These are phyloP conservation scores for Ichneumoninae sp. DNA, from an alignment of 2,888 invertebrate species.

Conservation along the genomic window DNA sequence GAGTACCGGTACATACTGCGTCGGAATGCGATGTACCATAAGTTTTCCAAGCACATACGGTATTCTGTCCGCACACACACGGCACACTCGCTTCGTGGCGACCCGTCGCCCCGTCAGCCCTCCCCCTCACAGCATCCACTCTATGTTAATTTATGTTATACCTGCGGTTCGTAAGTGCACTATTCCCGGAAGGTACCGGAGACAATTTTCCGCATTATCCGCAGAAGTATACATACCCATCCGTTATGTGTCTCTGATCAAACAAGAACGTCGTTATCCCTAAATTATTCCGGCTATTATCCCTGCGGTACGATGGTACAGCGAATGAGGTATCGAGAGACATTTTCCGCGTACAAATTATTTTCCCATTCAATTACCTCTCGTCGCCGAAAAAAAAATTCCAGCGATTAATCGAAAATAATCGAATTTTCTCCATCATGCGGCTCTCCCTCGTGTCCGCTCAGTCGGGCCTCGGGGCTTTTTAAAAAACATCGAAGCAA, in stretches of 20 bases:
- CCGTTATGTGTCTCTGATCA: neutral
- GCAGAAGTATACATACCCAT: neutral
- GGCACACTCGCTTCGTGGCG: neutral
- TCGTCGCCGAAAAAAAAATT: neutral
- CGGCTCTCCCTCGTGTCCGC: neutral
- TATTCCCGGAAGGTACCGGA: constrained; percentile 5
- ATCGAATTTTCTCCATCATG: constrained; percentile 11
- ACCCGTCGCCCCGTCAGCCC: neutral
- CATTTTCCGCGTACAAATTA: neutral
- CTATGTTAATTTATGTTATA: constrained; percentile 48
- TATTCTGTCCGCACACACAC: neutral
- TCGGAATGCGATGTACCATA: constrained; percentile 38
- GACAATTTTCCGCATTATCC: neutral
- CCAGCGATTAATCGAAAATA: constrained; percentile 7
- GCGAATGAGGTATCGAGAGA: neutral
- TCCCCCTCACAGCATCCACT: constrained; percentile 2
- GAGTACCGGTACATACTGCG: constrained; percentile 13
- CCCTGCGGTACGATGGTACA: neutral
- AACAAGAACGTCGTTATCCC: neutral
- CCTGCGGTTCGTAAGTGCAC: constrained; percentile 10
- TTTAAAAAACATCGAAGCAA: constrained; percentile 7
- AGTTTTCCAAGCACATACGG: constrained; percentile 11
- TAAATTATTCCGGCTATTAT: neutral
- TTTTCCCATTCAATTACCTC: constrained; percentile 11
- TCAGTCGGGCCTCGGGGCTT: neutral